Percentiles rank a stretch among this genome's conserved stretches.
Evolutionary conservation across 2,888 invertebrate species (phyloP).

Genomic region (Dolichomitus sp.): DNA sequence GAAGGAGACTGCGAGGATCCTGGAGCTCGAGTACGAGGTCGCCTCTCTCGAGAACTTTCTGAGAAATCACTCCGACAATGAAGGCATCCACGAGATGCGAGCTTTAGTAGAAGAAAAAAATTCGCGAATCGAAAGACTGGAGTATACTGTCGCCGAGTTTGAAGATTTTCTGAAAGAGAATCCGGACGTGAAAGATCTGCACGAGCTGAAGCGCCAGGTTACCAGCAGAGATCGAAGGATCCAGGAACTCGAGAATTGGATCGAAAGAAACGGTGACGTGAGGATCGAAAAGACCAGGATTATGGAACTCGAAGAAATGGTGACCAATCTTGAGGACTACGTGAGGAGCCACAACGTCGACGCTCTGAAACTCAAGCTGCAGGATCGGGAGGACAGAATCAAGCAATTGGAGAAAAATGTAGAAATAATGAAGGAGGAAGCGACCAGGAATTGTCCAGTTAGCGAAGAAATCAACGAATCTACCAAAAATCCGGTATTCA

Average conservation of each 20-base stretch:
- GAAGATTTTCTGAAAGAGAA: conserved; percentile 86
- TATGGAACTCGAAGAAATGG: conserved; percentile 81
- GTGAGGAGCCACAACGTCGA: conserved; percentile 81
- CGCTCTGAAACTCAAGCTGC: conserved; percentile 77
- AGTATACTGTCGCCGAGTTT: conserved; percentile 90
- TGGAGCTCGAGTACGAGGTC: conserved; percentile 88
- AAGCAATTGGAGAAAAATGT: conserved; percentile 76
- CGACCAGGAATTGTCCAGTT: not conserved
- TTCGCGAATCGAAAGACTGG: conserved; percentile 92
- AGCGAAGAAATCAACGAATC: conserved; percentile 48
- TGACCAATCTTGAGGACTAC: conserved; percentile 80
- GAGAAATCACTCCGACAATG: conserved; percentile 88
- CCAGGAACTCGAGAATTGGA: conserved; percentile 84
- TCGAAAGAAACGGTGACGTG: conserved; percentile 87
- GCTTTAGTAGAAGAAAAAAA: conserved; percentile 89
- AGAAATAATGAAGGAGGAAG: conserved; percentile 70
- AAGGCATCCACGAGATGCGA: conserved; percentile 88
- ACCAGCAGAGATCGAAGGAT: conserved; percentile 74
- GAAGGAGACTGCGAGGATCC: conserved; percentile 85
- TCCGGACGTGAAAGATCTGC: conserved; percentile 85
- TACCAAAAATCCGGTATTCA: not conserved
- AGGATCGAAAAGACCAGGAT: conserved; percentile 79
- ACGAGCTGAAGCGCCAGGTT: conserved; percentile 77
- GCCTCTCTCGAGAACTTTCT: conserved; percentile 88
- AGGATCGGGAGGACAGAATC: conserved; percentile 80